These are phyloP conservation scores for Chymomyza costata DNA, from an alignment of 1,140 invertebrate species.

Conservation along the genomic window DNA sequence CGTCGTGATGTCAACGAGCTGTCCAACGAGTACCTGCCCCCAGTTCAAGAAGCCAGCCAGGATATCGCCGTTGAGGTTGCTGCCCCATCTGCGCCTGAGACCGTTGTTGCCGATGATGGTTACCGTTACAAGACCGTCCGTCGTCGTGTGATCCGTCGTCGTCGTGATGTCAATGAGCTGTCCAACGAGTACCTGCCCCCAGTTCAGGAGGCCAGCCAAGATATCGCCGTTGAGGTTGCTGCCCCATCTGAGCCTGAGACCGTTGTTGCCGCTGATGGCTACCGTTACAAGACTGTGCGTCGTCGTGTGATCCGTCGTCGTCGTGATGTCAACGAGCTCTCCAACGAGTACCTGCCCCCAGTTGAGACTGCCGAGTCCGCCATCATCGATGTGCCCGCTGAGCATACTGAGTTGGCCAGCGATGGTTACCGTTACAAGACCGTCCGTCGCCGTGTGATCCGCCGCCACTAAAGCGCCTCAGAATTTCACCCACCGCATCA, in stretches of 20 bases:
- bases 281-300: conserved; percentile 61
- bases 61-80: conserved; percentile 13
- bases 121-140: conserved; percentile 64
- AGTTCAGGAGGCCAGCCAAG: conserved; percentile 30
- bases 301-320: conserved; percentile 41
- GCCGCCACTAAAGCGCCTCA: conserved; percentile 46
- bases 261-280: conserved; percentile 53
- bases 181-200: conserved; percentile 47
- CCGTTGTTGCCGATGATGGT: conserved; percentile 40
- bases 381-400: conserved; percentile 59
- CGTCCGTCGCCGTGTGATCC: conserved; percentile 60
- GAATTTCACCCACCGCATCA: conserved; percentile 26
- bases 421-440: conserved; percentile 74
- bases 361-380: conserved; percentile 25
- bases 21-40: conserved; percentile 49
- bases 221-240: conserved; percentile 12
- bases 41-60: conserved; percentile 19
- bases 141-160: conserved; percentile 44
- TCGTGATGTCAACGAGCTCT: conserved; percentile 55
- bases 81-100: conserved; percentile 3
- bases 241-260: conserved; percentile 17
- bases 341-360: conserved; percentile 50
- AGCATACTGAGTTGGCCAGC: conserved; percentile 44
- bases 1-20: conserved; percentile 55
- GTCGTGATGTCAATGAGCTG: conserved; percentile 53